Evolutionary conservation across 2,113 vertebrate genomes (phyloP).

Genomic region (Motacilla alba): DNA sequence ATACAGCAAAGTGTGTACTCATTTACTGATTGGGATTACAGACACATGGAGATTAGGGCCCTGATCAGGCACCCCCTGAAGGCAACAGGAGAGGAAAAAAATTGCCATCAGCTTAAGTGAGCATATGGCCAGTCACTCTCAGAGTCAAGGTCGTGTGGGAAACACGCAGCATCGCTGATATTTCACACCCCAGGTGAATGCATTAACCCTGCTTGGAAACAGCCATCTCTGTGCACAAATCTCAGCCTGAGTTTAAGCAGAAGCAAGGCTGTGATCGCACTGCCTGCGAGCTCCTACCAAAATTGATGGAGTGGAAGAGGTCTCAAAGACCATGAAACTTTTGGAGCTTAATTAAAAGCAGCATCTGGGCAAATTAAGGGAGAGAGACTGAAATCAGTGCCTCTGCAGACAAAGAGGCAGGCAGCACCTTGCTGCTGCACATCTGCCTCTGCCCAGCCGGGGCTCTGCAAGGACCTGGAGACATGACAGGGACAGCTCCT

Average conservation of each 20-base stretch:
- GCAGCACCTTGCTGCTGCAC: slow-evolving; percentile 33
- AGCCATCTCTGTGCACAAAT: not conserved
- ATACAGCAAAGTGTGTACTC: not conserved
- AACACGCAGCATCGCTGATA: not conserved
- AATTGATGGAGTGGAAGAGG: slow-evolving; percentile 16
- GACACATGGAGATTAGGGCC: not conserved
- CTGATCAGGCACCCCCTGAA: not conserved
- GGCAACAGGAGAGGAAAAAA: not conserved
- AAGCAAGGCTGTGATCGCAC: not conserved
- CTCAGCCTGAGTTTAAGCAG: not conserved
- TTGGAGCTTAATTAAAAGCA: slow-evolving; percentile 51
- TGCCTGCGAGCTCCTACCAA: not conserved
- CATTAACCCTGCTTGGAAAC: slow-evolving; percentile 13
- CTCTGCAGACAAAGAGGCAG: not conserved
- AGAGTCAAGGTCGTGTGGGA: slow-evolving; percentile 28
- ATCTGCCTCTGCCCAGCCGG: not conserved
- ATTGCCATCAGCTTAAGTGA: not conserved
- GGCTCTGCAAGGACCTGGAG: not conserved
- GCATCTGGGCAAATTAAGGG: slow-evolving; percentile 50
- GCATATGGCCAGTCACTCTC: slow-evolving; percentile 26
- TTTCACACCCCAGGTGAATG: slow-evolving; percentile 42
- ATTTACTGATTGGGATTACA: not conserved
- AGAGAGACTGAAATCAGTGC: not conserved
- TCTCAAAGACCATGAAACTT: slow-evolving; percentile 31
- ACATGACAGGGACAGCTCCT: not conserved